phyloP scores from a whole-genome alignment of 37 sponge, comb jelly and placozoan genomes.

The Tethya wilhelma region DNA sequence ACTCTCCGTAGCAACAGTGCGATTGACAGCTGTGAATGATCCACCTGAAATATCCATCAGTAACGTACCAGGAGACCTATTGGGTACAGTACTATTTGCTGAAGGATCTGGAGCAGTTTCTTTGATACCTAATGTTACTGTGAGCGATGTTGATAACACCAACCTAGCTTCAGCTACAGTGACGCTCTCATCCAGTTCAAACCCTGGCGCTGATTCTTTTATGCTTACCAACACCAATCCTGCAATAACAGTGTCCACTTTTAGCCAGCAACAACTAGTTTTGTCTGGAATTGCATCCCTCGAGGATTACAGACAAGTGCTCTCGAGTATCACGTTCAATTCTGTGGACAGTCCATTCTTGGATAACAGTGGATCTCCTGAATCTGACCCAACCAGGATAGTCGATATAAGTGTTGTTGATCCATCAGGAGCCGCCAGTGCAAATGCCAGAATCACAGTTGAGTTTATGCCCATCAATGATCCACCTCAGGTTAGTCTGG shows the following conservation, averaged over 20 bases:
- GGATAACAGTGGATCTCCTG: conserved; percentile 30
- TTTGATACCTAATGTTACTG: conserved; percentile 8
- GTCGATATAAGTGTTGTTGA: conserved; percentile 61
- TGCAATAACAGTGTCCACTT: background rate
- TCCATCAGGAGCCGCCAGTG: conserved; percentile 42
- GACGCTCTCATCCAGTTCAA: conserved; percentile 18
- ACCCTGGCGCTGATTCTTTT: conserved; percentile 6
- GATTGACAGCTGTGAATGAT: conserved; percentile 45
- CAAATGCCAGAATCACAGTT: conserved; percentile 18
- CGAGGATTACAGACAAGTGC: conserved; percentile 7
- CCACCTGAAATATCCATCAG: conserved; percentile 25
- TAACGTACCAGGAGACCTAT: background rate
- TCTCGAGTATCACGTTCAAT: conserved; percentile 39
- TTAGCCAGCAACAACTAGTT: conserved; percentile 15
- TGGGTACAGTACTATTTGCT: conserved; percentile 6
- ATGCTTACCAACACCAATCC: background rate
- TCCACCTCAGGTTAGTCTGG: conserved; percentile 42
- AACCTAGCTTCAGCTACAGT: conserved; percentile 42
- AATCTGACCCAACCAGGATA: conserved; percentile 10
- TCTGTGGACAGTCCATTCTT: conserved; percentile 66
- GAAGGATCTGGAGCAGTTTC: conserved; percentile 27
- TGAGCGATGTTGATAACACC: conserved; percentile 63
- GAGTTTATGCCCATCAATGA: conserved; percentile 58
- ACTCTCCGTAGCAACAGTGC: conserved; percentile 16
- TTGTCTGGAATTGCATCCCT: conserved; percentile 58